These are phyloP conservation scores for Aldabrachelys gigantea DNA, from an alignment of 2,113 vertebrate species.

Conservation along the genomic window DNA sequence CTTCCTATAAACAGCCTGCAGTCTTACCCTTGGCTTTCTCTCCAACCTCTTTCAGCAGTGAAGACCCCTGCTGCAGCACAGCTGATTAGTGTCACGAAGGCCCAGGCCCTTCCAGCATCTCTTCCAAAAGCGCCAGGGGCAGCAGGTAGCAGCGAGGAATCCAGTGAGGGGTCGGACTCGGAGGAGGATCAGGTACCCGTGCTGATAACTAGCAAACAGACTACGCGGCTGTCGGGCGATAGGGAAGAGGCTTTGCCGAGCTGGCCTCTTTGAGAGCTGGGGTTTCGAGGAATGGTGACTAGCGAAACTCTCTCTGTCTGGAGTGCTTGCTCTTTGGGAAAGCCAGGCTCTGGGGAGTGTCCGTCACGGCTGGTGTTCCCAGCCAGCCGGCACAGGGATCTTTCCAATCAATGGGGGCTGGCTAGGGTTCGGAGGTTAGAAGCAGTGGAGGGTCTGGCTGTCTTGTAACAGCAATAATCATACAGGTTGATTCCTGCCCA, in stretches of 20 bases:
- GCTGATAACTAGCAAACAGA: slow-evolving; percentile 10
- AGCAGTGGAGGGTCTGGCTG: neutral
- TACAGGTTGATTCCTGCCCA: neutral
- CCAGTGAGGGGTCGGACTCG: slow-evolving; percentile 48
- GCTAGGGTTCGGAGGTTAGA: too few species aligned
- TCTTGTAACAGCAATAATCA: neutral
- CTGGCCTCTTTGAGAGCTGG: neutral
- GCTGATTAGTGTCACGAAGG: neutral
- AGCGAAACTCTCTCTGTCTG: neutral
- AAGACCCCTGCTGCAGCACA: slow-evolving; percentile 31
- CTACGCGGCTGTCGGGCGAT: accelerated
- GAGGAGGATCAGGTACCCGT: slow-evolving; percentile 54
- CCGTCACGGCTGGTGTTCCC: accelerated
- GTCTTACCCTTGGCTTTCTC: neutral
- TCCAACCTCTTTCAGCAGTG: neutral
- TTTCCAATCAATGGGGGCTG: neutral
- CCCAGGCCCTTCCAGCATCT: neutral
- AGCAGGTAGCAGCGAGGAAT: slow-evolving; percentile 53
- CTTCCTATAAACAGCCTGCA: neutral
- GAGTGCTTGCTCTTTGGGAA: neutral
- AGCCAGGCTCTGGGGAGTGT: neutral
- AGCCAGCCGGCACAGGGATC: neutral
- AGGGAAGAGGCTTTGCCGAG: neutral
- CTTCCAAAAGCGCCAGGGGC: neutral
- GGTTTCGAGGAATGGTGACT: too few species aligned